Conservation (phyloP, 2,888 invertebrate genomes). For the Malacosoma neustria region DNA sequence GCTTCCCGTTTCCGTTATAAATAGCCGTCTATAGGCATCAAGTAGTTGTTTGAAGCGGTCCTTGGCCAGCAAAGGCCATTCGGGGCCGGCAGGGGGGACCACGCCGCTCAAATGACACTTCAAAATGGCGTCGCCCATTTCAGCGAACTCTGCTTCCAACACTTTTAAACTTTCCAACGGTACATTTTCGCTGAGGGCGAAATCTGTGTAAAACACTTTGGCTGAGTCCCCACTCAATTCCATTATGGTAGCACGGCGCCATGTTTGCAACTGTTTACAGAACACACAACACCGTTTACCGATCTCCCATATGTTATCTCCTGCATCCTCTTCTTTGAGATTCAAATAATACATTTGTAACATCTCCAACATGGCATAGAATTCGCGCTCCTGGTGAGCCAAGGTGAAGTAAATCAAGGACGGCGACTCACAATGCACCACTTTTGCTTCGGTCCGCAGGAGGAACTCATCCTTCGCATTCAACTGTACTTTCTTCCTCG, state of each 20-base stretch:
- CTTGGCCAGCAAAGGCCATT: slow-evolving; percentile 77
- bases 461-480: slow-evolving; percentile 63
- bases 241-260: slow-evolving; percentile 76
- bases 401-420: slow-evolving; percentile 77
- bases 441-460: slow-evolving; percentile 57
- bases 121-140: slow-evolving; percentile 73
- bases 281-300: slow-evolving; percentile 63
- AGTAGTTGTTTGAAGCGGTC: slow-evolving; percentile 75
- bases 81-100: slow-evolving; percentile 78
- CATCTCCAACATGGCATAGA: slow-evolving; percentile 56
- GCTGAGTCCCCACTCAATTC: slow-evolving; percentile 44
- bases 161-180: slow-evolving; percentile 54
- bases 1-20: slow-evolving; percentile 70
- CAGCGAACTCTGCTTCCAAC: slow-evolving; percentile 64
- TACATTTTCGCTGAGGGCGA: slow-evolving; percentile 71
- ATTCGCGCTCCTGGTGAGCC: slow-evolving; percentile 51
- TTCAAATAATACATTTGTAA: slow-evolving; percentile 71
- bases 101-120: slow-evolving; percentile 82
- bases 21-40: slow-evolving; percentile 59
- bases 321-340: slow-evolving; percentile 22
- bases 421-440: slow-evolving; percentile 70
- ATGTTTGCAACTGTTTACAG: slow-evolving; percentile 66
- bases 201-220: slow-evolving; percentile 80
- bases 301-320: slow-evolving; percentile 58
- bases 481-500: slow-evolving; percentile 27